These are phyloP conservation scores for Aporrectodea caliginosa DNA, from an alignment of 1,140 invertebrate species.

Conservation along the genomic window DNA sequence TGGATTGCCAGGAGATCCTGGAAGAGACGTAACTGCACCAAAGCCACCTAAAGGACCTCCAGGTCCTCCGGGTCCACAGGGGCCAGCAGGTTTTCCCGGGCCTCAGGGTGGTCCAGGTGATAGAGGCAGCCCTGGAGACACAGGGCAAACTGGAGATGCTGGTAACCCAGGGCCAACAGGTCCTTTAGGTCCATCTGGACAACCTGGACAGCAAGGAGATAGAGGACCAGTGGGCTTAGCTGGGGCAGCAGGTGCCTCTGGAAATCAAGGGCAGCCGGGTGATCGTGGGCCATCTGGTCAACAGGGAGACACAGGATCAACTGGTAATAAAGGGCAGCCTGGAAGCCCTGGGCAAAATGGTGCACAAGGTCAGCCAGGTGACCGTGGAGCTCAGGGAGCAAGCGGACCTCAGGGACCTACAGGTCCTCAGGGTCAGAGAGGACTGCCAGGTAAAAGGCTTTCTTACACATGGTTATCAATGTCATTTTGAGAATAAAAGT, in stretches of 20 bases:
- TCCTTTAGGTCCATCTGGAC: slow-evolving; percentile 3
- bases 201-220: not conserved
- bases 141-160: slow-evolving; percentile 11
- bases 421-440: slow-evolving; percentile 8
- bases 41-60: not conserved
- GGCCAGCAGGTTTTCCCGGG: not conserved
- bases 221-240: slow-evolving; percentile 1
- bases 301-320: slow-evolving; percentile 10
- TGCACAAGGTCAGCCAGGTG: not conserved
- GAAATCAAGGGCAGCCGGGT: not conserved
- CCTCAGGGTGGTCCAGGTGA: not conserved
- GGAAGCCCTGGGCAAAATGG: slow-evolving; percentile 15
- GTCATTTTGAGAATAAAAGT: too few species aligned
- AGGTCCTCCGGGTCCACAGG: slow-evolving; percentile 10
- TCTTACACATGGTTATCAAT: too few species aligned
- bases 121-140: not conserved
- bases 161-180: slow-evolving; percentile 13
- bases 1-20: not conserved
- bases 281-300: slow-evolving; percentile 11
- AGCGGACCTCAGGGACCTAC: slow-evolving; percentile 1
- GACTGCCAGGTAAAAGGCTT: slow-evolving; percentile 16
- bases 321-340: slow-evolving; percentile 20
- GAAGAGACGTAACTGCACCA: not conserved
- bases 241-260: not conserved
- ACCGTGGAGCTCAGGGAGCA: slow-evolving; percentile 19